These are phyloP conservation scores for Pocillopora verrucosa DNA, from an alignment of 64 coral and sea anemone genomes.

Conservation along the genomic window DNA sequence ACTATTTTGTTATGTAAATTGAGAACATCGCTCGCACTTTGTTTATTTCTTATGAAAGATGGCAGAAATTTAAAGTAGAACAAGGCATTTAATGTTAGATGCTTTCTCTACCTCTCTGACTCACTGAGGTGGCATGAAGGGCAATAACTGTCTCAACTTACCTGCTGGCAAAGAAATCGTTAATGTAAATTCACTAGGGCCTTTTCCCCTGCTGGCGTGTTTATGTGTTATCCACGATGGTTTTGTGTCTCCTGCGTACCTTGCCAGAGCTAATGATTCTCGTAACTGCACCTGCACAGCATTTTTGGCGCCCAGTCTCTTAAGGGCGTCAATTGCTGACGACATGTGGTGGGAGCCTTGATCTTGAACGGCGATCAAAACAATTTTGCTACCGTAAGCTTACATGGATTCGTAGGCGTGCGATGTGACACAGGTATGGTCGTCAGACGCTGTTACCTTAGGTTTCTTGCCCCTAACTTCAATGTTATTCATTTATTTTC, in stretches of 20 bases:
- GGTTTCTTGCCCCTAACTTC: no score
- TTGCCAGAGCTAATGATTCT: slow-evolving; percentile 28
- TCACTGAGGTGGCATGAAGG: no score
- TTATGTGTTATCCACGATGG: slow-evolving; percentile 52
- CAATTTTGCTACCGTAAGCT: neutral
- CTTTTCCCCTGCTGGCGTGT: neutral
- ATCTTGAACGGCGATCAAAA: slow-evolving; percentile 50
- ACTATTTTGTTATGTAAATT: no score
- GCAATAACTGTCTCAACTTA: neutral
- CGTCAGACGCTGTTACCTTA: no score
- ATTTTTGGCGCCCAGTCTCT: slow-evolving; percentile 18
- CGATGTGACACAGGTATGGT: no score
- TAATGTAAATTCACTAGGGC: neutral
- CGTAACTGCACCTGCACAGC: neutral
- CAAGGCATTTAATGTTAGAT: no score
- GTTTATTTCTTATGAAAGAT: no score
- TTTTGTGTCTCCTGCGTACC: slow-evolving; percentile 6
- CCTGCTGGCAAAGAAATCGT: slow-evolving; percentile 2
- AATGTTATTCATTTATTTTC: no score
- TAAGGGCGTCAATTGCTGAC: neutral
- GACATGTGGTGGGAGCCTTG: neutral
- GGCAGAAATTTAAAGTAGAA: no score
- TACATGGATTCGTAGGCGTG: no score
- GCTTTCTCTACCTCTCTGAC: no score
- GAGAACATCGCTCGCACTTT: no score